Percentiles rank a stretch among this genome's conserved stretches.
Conservation (phyloP, 2,113 vertebrate genomes). For the Antechinus stuartii region DNA sequence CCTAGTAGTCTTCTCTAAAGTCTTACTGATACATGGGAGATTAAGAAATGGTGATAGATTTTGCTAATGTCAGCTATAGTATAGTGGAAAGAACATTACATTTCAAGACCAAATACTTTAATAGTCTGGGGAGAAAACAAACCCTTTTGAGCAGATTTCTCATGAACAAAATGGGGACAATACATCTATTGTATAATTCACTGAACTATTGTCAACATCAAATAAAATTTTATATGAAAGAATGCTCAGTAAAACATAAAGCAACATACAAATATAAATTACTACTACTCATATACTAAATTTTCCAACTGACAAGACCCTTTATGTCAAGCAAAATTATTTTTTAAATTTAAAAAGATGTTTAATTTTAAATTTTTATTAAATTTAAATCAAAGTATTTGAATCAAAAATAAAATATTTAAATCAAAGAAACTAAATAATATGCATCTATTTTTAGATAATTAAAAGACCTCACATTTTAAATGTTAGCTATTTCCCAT, state of each 20-base stretch:
- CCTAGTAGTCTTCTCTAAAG: neutral
- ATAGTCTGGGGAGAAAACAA: neutral
- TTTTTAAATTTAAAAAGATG: neutral
- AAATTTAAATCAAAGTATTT: no score
- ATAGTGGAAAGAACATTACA: neutral
- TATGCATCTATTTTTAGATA: neutral
- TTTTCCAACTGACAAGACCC: neutral
- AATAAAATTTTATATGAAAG: neutral
- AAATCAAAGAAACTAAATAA: neutral
- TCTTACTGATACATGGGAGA: neutral
- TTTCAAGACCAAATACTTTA: neutral
- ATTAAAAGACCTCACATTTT: neutral
- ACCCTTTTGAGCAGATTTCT: neutral
- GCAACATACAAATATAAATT: neutral
- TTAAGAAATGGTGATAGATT: neutral
- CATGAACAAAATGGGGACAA: neutral
- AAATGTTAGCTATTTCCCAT: neutral
- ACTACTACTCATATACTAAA: neutral
- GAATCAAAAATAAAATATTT: no score
- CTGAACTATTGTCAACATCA: neutral
- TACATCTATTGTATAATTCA: neutral
- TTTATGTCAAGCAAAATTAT: neutral
- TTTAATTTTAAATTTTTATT: no score
- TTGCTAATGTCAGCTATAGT: neutral
- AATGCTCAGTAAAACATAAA: neutral